phyloP scores from a whole-genome alignment of 2,113 vertebrate genomes.

The Ibidorhyncha struthersii region DNA sequence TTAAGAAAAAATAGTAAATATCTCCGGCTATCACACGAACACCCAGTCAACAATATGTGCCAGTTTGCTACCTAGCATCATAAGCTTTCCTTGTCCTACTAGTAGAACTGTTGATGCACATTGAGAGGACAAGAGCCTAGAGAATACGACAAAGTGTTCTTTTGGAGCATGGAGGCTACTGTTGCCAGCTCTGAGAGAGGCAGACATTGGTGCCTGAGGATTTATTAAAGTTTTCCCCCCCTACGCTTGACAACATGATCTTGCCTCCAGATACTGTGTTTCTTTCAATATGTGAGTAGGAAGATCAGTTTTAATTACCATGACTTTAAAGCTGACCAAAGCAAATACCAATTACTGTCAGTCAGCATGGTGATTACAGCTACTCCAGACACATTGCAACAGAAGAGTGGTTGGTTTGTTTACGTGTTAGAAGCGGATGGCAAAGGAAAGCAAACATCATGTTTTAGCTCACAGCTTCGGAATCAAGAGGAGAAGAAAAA shows the following conservation, averaged over 20 bases:
- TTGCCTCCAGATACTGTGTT: background rate
- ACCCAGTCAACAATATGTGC: background rate
- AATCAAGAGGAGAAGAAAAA: background rate
- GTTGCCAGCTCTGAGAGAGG: background rate
- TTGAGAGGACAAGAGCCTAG: background rate
- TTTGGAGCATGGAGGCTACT: background rate
- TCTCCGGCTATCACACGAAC: background rate
- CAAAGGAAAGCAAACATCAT: constrained; percentile 16
- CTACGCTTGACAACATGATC: background rate
- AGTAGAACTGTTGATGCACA: background rate
- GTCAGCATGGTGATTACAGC: background rate
- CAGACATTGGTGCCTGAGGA: background rate
- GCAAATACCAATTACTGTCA: background rate
- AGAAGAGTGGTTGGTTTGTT: constrained; percentile 11
- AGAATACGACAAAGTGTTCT: background rate
- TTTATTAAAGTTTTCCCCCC: background rate
- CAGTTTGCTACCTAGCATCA: background rate
- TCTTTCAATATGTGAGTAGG: background rate
- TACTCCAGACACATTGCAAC: constrained; percentile 1
- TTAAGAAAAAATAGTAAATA: background rate
- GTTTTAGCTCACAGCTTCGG: background rate
- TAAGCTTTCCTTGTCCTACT: background rate
- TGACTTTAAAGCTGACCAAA: constrained; percentile 2
- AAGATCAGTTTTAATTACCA: background rate
- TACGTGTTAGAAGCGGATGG: background rate